A percentile compares a stretch with the other conserved stretches of the same genome.
Evolutionary conservation across 2,113 vertebrate genomes (phyloP).

Genomic region (Okapia johnstoni): DNA sequence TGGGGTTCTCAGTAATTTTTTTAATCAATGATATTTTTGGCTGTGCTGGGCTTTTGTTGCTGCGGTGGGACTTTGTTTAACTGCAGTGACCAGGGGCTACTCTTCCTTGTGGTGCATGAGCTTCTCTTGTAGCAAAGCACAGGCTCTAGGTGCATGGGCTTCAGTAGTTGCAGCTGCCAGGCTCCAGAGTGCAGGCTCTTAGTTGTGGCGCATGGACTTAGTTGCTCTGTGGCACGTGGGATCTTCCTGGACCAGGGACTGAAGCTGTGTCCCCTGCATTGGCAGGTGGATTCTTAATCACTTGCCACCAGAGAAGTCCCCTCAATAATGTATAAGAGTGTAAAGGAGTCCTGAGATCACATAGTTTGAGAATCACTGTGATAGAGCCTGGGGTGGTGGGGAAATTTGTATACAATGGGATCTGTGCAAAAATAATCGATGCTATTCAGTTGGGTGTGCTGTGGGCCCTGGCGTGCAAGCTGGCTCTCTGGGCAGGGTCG

Average conservation of each 20-base stretch:
- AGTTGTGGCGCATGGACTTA: neutral
- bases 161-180: neutral
- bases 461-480: neutral
- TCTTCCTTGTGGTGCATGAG: neutral
- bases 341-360: neutral
- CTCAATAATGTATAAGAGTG: neutral
- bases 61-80: neutral
- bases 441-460: neutral
- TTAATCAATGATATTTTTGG: neutral
- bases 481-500: neutral
- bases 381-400: neutral
- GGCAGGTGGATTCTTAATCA: neutral
- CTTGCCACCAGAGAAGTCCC: neutral
- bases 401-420: neutral
- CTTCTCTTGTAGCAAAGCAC: neutral
- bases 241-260: neutral
- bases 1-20: neutral
- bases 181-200: neutral
- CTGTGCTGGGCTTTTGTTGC: neutral
- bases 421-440: neutral
- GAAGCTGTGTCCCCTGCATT: neutral
- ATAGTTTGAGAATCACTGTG: neutral
- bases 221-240: neutral
- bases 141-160: neutral
- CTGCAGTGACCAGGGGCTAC: neutral